phyloP scores from a whole-genome alignment of 92 coral and sea anemone genomes.

The Chrysogorgia sp. region DNA sequence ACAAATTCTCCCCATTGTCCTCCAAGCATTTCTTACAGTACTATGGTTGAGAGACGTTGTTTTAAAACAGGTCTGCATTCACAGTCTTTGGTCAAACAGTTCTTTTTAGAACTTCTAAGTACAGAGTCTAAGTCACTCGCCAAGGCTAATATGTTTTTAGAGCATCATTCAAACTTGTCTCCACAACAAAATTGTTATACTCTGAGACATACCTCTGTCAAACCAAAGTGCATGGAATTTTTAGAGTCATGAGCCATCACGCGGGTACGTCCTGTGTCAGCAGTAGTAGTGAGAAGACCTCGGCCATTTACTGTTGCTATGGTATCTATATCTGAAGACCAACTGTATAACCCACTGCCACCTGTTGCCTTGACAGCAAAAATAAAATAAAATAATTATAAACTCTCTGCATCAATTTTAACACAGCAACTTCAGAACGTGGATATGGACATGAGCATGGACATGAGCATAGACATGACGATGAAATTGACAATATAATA shows the following conservation, averaged over 20 bases:
- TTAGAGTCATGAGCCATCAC: slow-evolving; percentile 88
- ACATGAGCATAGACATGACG: not conserved
- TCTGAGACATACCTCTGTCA: slow-evolving; percentile 79
- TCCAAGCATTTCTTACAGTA: too few relatives aligned
- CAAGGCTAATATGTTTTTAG: not conserved
- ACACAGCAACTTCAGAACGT: too few relatives aligned
- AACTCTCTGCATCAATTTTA: too few relatives aligned
- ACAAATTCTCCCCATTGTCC: too few relatives aligned
- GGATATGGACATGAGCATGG: not conserved
- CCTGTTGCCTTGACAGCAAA: slow-evolving; percentile 73
- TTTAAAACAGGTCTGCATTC: too few relatives aligned
- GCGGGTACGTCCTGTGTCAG: slow-evolving; percentile 76
- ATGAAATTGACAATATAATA: not conserved
- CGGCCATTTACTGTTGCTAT: slow-evolving; percentile 88
- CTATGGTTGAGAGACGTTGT: too few relatives aligned
- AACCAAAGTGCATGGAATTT: slow-evolving; percentile 81
- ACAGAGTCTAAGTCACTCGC: too few relatives aligned
- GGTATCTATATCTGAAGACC: slow-evolving; percentile 80
- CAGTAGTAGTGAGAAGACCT: slow-evolving; percentile 82
- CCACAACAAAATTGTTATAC: too few relatives aligned
- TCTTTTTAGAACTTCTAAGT: too few relatives aligned
- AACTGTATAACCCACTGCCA: slow-evolving; percentile 86
- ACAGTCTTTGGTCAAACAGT: too few relatives aligned
- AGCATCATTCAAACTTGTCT: too few relatives aligned
- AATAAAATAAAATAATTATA: too few relatives aligned